Evolutionary conservation across 2,113 vertebrate genomes (phyloP).

Genomic region (Sinocyclocheilus maitianheensis): DNA sequence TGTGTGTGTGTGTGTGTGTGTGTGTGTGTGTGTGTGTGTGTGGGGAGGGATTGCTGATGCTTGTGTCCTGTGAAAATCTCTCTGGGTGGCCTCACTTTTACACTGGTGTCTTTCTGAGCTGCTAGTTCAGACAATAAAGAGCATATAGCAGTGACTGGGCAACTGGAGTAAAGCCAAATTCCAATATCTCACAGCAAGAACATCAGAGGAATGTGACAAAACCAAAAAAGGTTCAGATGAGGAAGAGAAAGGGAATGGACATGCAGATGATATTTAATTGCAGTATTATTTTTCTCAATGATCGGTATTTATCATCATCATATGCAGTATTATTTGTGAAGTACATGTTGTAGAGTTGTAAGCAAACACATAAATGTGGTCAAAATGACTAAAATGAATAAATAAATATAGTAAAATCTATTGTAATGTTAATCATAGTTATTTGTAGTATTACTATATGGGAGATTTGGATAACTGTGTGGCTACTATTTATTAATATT

Average conservation of each 20-base stretch:
- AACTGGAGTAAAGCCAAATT: background rate
- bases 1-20: background rate
- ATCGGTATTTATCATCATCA: background rate
- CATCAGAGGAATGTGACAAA: background rate
- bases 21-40: background rate
- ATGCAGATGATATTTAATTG: background rate
- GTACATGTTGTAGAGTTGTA: background rate
- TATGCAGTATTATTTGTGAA: background rate
- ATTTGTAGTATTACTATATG: background rate
- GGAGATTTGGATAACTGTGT: background rate
- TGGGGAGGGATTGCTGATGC: slow-evolving; percentile 9
- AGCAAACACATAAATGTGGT: background rate
- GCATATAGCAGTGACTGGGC: background rate
- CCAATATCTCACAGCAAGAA: background rate
- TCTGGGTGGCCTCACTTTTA: slow-evolving; percentile 15
- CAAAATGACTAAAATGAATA: background rate
- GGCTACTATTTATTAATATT: too few relatives aligned
- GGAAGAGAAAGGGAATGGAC: background rate
- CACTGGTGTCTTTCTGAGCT: background rate
- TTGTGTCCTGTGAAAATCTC: slow-evolving; percentile 13
- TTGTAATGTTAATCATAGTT: background rate
- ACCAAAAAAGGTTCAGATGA: background rate
- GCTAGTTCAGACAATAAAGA: background rate
- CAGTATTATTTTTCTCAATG: background rate
- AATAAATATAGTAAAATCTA: background rate